Evolutionary conservation across 2,113 vertebrate genomes (phyloP), one percentile per base, ranked within the genome.

Genomic region (Charadrius vociferus): DNA sequence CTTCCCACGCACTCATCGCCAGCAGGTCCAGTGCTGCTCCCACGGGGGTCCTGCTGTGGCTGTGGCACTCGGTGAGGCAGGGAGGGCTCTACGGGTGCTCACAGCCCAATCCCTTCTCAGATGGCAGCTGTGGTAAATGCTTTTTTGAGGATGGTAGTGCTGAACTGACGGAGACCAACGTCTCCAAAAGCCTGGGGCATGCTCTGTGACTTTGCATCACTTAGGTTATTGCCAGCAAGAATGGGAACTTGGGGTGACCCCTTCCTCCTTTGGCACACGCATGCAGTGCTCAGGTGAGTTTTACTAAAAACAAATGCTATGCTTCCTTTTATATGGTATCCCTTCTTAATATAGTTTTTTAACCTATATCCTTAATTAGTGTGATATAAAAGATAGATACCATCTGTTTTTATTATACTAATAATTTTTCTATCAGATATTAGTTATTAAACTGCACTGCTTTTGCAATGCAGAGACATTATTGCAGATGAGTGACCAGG

Each of bases 51-150:
- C n/a, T 12, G 47, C 49, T 19, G 65, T 1, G 14, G 21, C 14
- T 1, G 1, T 4, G 12, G 55, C 30, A 41, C 61, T 45, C 7
- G 1, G 50, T 0, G 0, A n/a, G 32, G 58, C 55, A n/a, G 72
- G 27, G 34, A 30, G 21, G 10, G 32, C 36, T 68, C 49, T 3
- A 3, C 11, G 45, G 58, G 6, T 32, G 34, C 47, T 67, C 77
- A 1, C 20, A 20, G 67, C 6, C 15, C 12, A 6, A 3, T 20
- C 16, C 23, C 22, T 6, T 36, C 52, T 56, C 1, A 1, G 24
- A 58, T 49, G 8, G 6, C 61, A 26, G 12, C 0, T 2, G 14
- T 34, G 19, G 32, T 3, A 43, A 56, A 36, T 45, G 20, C 0
- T 32, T 74, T 53, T 65, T 47, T 21, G 15, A 43, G 14, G 29